phyloP scores from a whole-genome alignment of 2,888 invertebrate species.

The Cepaea hortensis region DNA sequence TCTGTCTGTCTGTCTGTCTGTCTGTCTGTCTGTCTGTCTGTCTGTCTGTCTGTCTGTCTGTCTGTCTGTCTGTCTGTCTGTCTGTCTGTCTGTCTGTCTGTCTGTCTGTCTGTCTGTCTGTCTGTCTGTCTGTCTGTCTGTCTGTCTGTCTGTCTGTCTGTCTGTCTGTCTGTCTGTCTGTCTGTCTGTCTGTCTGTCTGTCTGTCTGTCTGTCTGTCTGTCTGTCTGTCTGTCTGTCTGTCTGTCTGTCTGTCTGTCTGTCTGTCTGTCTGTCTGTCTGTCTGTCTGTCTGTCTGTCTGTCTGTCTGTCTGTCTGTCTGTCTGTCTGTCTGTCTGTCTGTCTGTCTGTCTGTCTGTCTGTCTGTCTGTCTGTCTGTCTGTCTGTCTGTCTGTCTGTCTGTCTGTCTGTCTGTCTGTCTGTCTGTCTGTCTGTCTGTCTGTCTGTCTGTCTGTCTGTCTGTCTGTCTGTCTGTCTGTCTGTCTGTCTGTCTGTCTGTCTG shows the following conservation, averaged over 20 bases:
- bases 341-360: too few relatives aligned
- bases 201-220: conserved; percentile 15
- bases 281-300: too few relatives aligned
- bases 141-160: conserved; percentile 28
- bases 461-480: not conserved
- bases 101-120: conserved; percentile 18
- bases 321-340: too few relatives aligned
- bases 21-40: not conserved
- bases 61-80: conserved; percentile 21
- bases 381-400: too few relatives aligned
- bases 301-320: too few relatives aligned
- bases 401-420: too few relatives aligned
- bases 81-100: conserved; percentile 25
- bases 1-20: conserved; percentile 1
- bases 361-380: too few relatives aligned
- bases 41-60: conserved; percentile 3
- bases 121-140: conserved; percentile 31
- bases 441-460: not conserved
- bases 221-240: conserved; percentile 26
- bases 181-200: conserved; percentile 9
- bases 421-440: too few relatives aligned
- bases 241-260: conserved; percentile 24
- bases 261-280: conserved; percentile 23
- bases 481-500: not conserved
- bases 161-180: conserved; percentile 38